Evolutionary conservation across 2,797 vertebrate genomes (phyloP).

Genomic region (Phyllotis vaccarum): DNA sequence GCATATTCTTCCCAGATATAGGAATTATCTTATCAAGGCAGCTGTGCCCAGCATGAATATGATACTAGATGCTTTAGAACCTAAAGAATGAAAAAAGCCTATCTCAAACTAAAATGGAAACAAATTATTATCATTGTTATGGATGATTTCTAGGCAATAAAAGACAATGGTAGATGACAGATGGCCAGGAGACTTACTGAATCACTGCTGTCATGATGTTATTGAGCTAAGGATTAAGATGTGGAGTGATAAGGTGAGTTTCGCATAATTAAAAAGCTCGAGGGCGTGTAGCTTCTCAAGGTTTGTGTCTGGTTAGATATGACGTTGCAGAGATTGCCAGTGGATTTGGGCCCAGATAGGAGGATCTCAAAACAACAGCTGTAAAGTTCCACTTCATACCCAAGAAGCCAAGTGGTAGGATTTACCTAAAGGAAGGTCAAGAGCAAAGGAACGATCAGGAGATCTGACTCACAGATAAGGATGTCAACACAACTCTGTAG

Average conservation of each 20-base stretch:
- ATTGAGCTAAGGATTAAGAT: not conserved
- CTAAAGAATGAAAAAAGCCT: not conserved
- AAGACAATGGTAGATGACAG: not conserved
- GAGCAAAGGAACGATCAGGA: not conserved
- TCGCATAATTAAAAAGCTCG: not conserved
- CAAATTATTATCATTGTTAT: not conserved
- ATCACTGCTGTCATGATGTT: not conserved
- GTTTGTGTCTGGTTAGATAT: not conserved
- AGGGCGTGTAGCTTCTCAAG: not conserved
- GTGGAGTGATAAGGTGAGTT: too few relatives aligned
- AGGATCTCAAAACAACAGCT: not conserved
- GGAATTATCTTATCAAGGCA: not conserved
- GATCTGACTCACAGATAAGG: not conserved
- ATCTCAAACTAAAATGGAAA: not conserved
- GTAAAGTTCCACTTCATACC: too few relatives aligned
- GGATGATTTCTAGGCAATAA: not conserved
- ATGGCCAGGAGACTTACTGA: not conserved
- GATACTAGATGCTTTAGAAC: not conserved
- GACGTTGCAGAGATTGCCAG: not conserved
- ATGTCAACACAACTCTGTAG: not conserved
- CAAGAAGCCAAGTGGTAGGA: not conserved
- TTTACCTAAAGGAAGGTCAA: not conserved
- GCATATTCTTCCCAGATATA: not conserved
- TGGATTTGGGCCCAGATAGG: not conserved
- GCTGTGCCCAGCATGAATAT: not conserved